Conservation (phyloP, 1,140 invertebrate species). For the Pinna nobilis region DNA sequence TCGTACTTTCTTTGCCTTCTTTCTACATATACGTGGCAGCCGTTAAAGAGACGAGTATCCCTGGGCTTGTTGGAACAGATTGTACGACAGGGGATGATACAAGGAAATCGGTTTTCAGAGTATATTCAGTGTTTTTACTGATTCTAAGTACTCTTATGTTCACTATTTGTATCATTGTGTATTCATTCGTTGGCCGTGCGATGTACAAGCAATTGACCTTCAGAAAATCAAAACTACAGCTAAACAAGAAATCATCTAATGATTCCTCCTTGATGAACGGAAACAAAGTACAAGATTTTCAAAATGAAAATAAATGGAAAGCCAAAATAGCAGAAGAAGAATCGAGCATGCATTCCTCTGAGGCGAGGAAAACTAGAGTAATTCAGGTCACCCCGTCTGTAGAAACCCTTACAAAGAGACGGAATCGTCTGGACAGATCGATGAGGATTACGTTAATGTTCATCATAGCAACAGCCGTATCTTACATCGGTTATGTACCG, state of each 20-base stretch:
- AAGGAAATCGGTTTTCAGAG: constrained; percentile 14
- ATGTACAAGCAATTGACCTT: constrained; percentile 37
- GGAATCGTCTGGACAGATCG: constrained; percentile 16
- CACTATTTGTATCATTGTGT: constrained; percentile 27
- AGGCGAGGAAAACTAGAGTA: neutral
- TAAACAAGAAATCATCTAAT: constrained; percentile 1
- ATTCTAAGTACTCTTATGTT: constrained; percentile 31
- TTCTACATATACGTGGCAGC: constrained; percentile 31
- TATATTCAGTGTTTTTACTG: constrained; percentile 21
- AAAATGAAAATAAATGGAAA: neutral
- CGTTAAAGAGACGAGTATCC: constrained; percentile 15
- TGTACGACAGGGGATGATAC: constrained; percentile 23
- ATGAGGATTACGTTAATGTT: constrained; percentile 39
- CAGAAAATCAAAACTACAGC: constrained; percentile 15
- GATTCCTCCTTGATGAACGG: neutral
- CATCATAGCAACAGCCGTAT: constrained; percentile 39
- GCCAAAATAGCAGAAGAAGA: constrained; percentile 4
- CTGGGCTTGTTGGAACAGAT: constrained; percentile 16
- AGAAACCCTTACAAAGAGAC: neutral
- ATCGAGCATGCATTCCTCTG: neutral
- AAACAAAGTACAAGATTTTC: neutral
- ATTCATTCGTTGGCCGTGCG: constrained; percentile 25
- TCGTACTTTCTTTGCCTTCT: constrained; percentile 4
- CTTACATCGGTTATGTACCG: constrained; percentile 38
- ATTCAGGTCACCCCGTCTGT: neutral